phyloP scores from a whole-genome alignment of 2,888 invertebrate species.

The Linyphia triangularis region DNA sequence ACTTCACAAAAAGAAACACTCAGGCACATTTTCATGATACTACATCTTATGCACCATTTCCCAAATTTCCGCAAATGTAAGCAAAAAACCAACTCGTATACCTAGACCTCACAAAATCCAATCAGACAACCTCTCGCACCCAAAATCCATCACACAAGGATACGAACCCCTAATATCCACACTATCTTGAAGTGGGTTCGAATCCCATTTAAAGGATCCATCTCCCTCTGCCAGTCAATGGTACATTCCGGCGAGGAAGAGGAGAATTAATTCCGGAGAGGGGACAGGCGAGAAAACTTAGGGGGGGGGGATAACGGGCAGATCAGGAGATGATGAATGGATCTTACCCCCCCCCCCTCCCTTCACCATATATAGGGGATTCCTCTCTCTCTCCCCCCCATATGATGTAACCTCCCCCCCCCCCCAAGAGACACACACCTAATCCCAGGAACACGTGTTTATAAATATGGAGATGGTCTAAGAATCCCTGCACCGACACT shows the following conservation, averaged over 20 bases:
- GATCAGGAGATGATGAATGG: constrained; percentile 69
- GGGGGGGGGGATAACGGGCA: constrained; percentile 42
- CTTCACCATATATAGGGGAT: not conserved
- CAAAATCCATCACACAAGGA: constrained; percentile 11
- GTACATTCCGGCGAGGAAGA: constrained; percentile 46
- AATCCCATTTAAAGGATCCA: constrained; percentile 48
- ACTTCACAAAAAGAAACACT: too few relatives aligned
- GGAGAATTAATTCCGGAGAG: constrained; percentile 54
- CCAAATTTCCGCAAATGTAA: not conserved
- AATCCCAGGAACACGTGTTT: constrained; percentile 74
- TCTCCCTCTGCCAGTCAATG: constrained; percentile 26
- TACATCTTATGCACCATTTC: too few relatives aligned
- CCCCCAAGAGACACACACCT: constrained; percentile 27
- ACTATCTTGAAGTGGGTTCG: constrained; percentile 35
- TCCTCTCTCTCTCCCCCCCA: not conserved
- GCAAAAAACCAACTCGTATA: not conserved
- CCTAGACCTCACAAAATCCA: not conserved
- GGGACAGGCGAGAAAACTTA: not conserved
- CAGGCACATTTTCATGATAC: too few relatives aligned
- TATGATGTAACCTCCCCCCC: constrained; percentile 14
- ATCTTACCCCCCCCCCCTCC: constrained; percentile 32
- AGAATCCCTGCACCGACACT: not conserved
- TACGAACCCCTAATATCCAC: constrained; percentile 4
- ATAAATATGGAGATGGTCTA: constrained; percentile 73
- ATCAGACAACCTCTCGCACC: not conserved